phyloP scores from a whole-genome alignment of 1,140 invertebrate genomes.

The Teleopsis dalmanni region DNA sequence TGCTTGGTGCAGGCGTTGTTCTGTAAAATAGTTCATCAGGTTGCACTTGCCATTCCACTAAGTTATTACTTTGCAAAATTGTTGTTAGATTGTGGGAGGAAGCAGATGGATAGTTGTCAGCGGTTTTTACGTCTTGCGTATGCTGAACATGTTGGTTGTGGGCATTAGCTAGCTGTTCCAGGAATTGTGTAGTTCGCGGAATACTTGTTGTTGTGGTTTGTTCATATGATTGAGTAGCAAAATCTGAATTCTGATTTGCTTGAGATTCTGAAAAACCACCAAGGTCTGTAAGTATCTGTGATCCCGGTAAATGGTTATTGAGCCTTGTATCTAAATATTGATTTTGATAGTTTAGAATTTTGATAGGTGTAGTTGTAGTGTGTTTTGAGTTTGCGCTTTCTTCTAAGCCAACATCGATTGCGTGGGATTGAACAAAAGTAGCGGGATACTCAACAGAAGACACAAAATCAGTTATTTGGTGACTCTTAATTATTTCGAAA shows the following conservation, averaged over 20 bases:
- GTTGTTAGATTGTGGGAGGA: constrained; percentile 11
- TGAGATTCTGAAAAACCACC: constrained; percentile 21
- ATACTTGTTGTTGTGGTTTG: neutral
- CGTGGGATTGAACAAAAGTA: constrained; percentile 54
- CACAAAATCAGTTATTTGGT: constrained; percentile 54
- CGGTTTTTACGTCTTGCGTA: neutral
- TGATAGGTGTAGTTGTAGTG: neutral
- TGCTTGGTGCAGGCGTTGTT: neutral
- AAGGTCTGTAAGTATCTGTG: constrained; percentile 33
- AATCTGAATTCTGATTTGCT: neutral
- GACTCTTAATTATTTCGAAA: constrained; percentile 52
- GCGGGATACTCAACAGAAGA: constrained; percentile 59
- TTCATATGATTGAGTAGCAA: neutral
- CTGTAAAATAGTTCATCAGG: neutral
- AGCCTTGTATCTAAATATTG: constrained; percentile 15
- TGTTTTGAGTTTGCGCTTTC: neutral
- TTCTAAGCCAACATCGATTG: constrained; percentile 46
- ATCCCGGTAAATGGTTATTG: constrained; percentile 30
- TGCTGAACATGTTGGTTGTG: constrained; percentile 9
- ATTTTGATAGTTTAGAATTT: constrained; percentile 8
- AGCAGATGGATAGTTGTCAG: constrained; percentile 12
- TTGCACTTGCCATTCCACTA: neutral
- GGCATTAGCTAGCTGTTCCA: constrained; percentile 12
- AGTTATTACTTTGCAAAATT: neutral
- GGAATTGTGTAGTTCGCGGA: neutral